Percentiles rank a stretch among this genome's conserved stretches.
phyloP scores from a whole-genome alignment of 2,113 vertebrate genomes.

The Proteles cristata region DNA sequence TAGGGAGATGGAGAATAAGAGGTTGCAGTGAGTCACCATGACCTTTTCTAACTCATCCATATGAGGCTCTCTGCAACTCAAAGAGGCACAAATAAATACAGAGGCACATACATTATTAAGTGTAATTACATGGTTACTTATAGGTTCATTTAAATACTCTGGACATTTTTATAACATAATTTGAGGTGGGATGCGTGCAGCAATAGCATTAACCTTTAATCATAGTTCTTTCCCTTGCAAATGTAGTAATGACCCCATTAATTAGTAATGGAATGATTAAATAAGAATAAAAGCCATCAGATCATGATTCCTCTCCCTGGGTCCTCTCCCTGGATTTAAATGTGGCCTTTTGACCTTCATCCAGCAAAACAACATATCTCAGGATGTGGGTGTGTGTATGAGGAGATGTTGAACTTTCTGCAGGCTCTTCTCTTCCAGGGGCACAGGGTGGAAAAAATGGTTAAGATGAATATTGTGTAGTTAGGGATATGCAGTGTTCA shows the following conservation, averaged over 20 bases:
- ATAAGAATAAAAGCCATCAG: slow-evolving; percentile 66
- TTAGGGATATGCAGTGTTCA: too few species aligned
- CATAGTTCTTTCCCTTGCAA: slow-evolving; percentile 74
- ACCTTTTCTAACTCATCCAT: slow-evolving; percentile 21
- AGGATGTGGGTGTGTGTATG: not conserved
- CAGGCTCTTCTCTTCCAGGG: not conserved
- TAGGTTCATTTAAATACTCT: slow-evolving; percentile 81
- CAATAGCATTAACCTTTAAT: slow-evolving; percentile 85
- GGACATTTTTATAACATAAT: slow-evolving; percentile 75
- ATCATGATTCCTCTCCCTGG: slow-evolving; percentile 18
- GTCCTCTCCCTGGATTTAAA: slow-evolving; percentile 59
- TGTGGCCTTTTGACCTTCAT: not conserved
- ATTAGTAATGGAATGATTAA: slow-evolving; percentile 85
- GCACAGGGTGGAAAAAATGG: not conserved
- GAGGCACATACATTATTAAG: slow-evolving; percentile 77
- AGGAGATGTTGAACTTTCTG: not conserved
- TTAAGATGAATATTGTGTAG: accelerated
- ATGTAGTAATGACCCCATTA: slow-evolving; percentile 78
- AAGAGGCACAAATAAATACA: slow-evolving; percentile 76
- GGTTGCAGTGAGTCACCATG: not conserved
- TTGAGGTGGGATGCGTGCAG: slow-evolving; percentile 68
- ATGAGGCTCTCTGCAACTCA: slow-evolving; percentile 48
- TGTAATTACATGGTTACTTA: slow-evolving; percentile 83
- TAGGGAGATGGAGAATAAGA: not conserved
- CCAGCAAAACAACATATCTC: slow-evolving; percentile 39